These are phyloP conservation scores for Chaetorhynchus papuensis DNA, from an alignment of 2,113 vertebrate species.

Conservation along the genomic window DNA sequence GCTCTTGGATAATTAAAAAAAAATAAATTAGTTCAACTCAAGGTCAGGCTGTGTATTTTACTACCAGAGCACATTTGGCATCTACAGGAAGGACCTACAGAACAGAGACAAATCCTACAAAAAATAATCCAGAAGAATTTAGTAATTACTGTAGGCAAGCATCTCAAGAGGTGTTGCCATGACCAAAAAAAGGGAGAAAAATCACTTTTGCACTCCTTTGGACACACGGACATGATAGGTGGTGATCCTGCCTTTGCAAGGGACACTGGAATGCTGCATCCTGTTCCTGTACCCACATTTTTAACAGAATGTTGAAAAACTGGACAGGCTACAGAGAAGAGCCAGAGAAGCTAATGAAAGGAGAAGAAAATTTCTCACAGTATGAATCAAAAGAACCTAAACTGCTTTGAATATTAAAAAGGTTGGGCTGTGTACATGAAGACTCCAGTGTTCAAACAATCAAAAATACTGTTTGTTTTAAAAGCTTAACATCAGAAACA, in stretches of 20 bases:
- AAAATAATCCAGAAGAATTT: neutral
- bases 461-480: neutral
- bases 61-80: neutral
- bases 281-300: neutral
- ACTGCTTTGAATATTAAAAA: neutral
- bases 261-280: neutral
- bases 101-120: neutral
- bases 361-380: neutral
- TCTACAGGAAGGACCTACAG: neutral
- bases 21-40: neutral
- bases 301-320: neutral
- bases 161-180: neutral
- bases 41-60: neutral
- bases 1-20: neutral
- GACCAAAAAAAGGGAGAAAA: neutral
- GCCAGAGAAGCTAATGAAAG: neutral
- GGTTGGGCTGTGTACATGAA: neutral
- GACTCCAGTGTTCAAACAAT: neutral
- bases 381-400: neutral
- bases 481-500: neutral
- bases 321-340: neutral
- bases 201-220: neutral
- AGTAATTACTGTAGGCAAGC: neutral
- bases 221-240: rapidly evolving
- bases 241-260: neutral